Evolutionary conservation across 1,140 invertebrate species (phyloP).

Genomic region (Lasioglossum albipes): DNA sequence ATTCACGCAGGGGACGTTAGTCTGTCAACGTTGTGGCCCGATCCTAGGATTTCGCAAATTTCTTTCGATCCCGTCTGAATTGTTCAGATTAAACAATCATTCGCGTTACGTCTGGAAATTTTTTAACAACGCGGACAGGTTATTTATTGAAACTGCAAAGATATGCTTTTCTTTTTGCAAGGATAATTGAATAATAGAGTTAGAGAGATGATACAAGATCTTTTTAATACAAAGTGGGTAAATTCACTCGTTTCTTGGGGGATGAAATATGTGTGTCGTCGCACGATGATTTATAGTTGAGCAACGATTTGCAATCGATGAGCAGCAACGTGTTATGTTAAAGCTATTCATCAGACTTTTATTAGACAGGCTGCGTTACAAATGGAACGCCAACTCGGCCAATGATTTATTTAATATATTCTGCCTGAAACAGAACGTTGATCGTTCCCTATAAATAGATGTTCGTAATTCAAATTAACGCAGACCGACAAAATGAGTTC

Average conservation of each 20-base stretch:
- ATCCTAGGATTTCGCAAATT: too few species aligned
- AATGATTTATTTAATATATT: slow-evolving; percentile 1
- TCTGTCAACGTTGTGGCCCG: not conserved
- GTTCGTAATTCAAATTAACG: not conserved
- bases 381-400: not conserved
- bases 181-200: too few species aligned
- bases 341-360: not conserved
- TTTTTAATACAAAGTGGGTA: too few species aligned
- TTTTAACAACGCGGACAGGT: too few species aligned
- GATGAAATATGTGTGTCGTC: not conserved
- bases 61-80: too few species aligned
- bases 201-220: too few species aligned
- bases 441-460: not conserved
- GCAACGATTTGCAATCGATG: not conserved
- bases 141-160: too few species aligned
- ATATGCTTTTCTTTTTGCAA: too few species aligned
- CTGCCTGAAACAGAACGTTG: not conserved
- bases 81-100: too few species aligned
- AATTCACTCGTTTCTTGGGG: too few species aligned
- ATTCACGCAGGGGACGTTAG: slow-evolving; percentile 26
- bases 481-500: too few species aligned
- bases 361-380: not conserved
- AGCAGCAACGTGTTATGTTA: not conserved
- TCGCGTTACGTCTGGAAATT: too few species aligned
- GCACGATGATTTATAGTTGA: not conserved